These are phyloP conservation scores for Acronicta aceris DNA, from an alignment of 2,888 invertebrate species.

Conservation along the genomic window DNA sequence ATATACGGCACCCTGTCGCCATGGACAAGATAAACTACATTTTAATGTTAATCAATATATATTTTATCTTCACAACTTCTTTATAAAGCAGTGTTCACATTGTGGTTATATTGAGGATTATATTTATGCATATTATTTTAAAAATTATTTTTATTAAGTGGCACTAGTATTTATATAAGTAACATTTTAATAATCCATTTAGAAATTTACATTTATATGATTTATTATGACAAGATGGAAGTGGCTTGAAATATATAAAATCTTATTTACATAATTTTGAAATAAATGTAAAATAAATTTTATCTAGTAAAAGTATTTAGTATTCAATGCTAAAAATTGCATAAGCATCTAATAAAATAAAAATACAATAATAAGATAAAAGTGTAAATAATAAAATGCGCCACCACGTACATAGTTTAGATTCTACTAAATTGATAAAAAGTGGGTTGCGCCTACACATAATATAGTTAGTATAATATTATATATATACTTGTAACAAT, in stretches of 20 bases:
- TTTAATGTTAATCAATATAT: constrained; percentile 41
- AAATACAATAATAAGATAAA: constrained; percentile 3
- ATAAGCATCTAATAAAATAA: neutral
- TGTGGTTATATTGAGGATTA: constrained; percentile 43
- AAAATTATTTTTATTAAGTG: constrained; percentile 46
- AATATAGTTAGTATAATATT: constrained; percentile 3
- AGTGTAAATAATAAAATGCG: constrained; percentile 16
- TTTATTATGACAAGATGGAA: constrained; percentile 54
- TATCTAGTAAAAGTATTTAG: constrained; percentile 10
- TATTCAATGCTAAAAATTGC: neutral
- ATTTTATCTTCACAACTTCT: constrained; percentile 63
- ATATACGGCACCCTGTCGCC: constrained; percentile 64
- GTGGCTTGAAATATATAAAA: constrained; percentile 36
- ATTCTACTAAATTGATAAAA: neutral
- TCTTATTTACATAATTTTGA: constrained; percentile 30
- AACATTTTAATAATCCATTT: constrained; percentile 51
- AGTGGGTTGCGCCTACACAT: neutral
- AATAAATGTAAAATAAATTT: constrained; percentile 7
- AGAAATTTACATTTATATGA: constrained; percentile 44
- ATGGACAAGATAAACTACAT: constrained; percentile 62
- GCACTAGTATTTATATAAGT: constrained; percentile 55
- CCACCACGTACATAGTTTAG: neutral
- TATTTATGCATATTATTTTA: constrained; percentile 53
- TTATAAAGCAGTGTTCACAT: constrained; percentile 64
- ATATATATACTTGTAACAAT: neutral